phyloP scores from a whole-genome alignment of 2,113 vertebrate species.

The Spheniscus mendiculus region DNA sequence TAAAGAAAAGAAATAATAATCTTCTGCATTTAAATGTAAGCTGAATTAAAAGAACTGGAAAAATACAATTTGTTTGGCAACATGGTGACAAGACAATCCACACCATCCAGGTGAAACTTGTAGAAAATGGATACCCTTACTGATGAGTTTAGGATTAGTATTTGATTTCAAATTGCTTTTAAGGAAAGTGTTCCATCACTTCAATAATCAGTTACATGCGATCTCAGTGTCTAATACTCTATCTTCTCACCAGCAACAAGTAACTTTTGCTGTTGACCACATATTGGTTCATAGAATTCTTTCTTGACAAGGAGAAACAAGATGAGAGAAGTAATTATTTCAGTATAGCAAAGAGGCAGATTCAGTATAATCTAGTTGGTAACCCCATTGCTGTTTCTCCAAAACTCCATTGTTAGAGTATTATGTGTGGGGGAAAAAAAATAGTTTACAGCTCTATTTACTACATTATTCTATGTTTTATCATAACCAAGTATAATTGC shows the following conservation, averaged over 20 bases:
- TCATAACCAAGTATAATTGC: neutral
- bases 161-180: neutral
- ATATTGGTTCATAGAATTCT: neutral
- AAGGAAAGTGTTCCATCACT: neutral
- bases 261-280: neutral
- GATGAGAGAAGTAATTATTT: neutral
- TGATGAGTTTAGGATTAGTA: neutral
- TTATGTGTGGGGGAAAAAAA: neutral
- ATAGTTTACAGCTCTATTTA: neutral
- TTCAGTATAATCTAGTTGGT: neutral
- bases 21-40: neutral
- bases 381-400: neutral
- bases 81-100: neutral
- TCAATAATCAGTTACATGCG: neutral
- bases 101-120: rapidly evolving
- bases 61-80: neutral
- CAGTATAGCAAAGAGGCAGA: neutral
- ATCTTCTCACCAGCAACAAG: neutral
- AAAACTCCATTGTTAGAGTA: neutral
- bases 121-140: no score
- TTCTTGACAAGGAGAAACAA: neutral
- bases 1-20: neutral
- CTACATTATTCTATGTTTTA: neutral
- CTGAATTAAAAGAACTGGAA: neutral
- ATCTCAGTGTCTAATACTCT: neutral